Evolutionary conservation across 2,888 invertebrate genomes (phyloP), one percentile per base, ranked within the genome.

Genomic region (Ecliptopera silaceata): DNA sequence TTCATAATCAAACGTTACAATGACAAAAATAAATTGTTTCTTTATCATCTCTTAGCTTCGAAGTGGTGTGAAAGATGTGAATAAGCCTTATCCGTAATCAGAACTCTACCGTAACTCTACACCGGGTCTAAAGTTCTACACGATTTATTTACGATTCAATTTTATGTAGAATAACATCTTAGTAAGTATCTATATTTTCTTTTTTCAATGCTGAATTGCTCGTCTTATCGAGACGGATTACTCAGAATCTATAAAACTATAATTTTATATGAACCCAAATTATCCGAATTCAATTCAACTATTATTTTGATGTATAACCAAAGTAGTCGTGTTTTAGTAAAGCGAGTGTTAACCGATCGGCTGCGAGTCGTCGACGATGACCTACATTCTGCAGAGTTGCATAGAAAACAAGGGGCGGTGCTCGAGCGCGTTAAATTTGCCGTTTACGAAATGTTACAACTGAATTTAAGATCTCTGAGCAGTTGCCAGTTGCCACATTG

Each of bases 381-480:
- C 88, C 90, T 72, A 89, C 82, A 88, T 90, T 83, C 79, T 76
- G 77, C 76, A 75, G 76, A 82, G 82, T 88, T 88, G 86, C 87
- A 85, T 84, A 85, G 82, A 88, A 85, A 87, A 86, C 79, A 83
- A 81, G 80, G 82, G 83, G 84, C 86, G 82, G 84, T 77, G 79
- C 82, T 79, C 84, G 79, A 80, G 82, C 82, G 86, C 82, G 84
- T 84, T 86, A 84, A 86, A 86, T 88, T 88, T 82, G 84, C 84
- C 80, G 87, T 88, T 90, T 88, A 87, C 90, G 86, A 90, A 90
- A 89, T 82, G 82, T 84, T 86, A 85, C 82, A 83, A 85, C 83
- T 86, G 81, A 88, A 88, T 89, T 88, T 88, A 84, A 83, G 85
- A 86, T 80, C 84, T 83, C 73, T 67, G 65, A 77, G 80, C 69